Base-by-base conservation (phyloP, 2,797 vertebrate genomes). In the Smutsia temminckii region DNA sequence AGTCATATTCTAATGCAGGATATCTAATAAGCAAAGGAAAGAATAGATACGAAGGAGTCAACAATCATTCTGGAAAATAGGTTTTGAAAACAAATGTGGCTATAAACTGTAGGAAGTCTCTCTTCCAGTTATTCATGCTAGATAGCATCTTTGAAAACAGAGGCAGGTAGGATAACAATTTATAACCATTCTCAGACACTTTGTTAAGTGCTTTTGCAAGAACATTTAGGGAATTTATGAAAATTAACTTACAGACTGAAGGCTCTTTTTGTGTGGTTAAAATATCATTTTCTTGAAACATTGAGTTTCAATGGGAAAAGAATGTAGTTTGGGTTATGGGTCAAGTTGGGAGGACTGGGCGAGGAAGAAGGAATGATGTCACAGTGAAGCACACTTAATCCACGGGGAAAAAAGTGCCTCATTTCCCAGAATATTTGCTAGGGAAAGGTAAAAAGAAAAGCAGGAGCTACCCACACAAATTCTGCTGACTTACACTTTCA, bases 361-460 rank as follows among this genome's bases (percentile, higher is more conserved):
- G 93, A 96, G 88, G 93, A 94, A 97, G 94, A 69, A 71, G 84
- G 80, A 96, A 95, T 94, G 96, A 95, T 92, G 93, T 96, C 77
- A 77, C 2, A 16, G 63, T 96, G 85, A 97, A 97, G 78, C 93
- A 95, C 10, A 89, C 23, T 59, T 37, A 85, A 42, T 96, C 90
- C 92, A 96, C 92, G 71, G 66, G 61, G 37, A 81, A 89, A 81
- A 89, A 93, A 91, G 13, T 71, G 93, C 21, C 83, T 97, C 74
- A 89, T 93, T 97, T 96, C 96, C 93, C 89, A 68, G 96, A 97
- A 97, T 96, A 87, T 94, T 91, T 96, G 81, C 87, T 93, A 93
- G 97, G 95, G 91, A 93, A 98, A 98, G 61, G 57, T 64, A 80
- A 23, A 81, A 46, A 59, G 69, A 97, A 97, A 53, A 17, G 17